Base-by-base conservation (phyloP, 1,140 invertebrate species). In the Lepidurus arcticus region DNA sequence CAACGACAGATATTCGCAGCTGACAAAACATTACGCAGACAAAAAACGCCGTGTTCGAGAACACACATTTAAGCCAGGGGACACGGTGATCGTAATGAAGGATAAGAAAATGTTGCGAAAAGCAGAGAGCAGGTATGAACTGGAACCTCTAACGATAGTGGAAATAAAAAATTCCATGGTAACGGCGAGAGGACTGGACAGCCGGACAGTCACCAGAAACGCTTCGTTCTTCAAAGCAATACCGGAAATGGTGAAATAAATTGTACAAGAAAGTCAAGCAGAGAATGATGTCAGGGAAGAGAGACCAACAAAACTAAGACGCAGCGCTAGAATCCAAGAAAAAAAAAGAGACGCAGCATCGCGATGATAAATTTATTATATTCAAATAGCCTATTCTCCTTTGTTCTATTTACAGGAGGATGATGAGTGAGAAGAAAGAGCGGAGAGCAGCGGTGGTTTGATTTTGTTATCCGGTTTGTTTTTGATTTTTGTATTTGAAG, bases 71-170 rank as follows among this genome's bases (percentile, higher is more conserved):
- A 34, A 75, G 43, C n/a, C 24, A 44, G 74, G 74, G 5, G 74
- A 75, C n/a, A 75, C 34, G 43, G 26, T 75, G 34, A 34, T 75
- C 13, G 34, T 75, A n/a, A n/a, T n/a, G n/a, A n/a, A n/a, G n/a
- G n/a, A n/a, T n/a, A 75, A 34, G 16, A 75, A 75, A 44, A n/a
- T 75, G 43, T 34, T 75, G 16, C 24, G 34, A 34, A 75, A 75
- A n/a, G 16, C 16, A 42, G 26, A 75, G 74, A 8, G 26, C 26
- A 34, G 74, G 7, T 24, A 75, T 75, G 26, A 75, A 44, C 74
- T 24, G 26, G 74, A 75, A 75, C 16, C 74, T 6, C 16, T 42
- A 16, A 34, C 34, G 34, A 44, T 75, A 75, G 74, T 75, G 16
- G 34, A 44, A 34, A 44, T 75, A 34, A 75, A 75, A 1, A 44